A percentile compares a stretch with the other conserved stretches of the same genome.
Evolutionary conservation across 2,888 invertebrate species (phyloP).

Genomic region (Acanthosoma haemorrhoidale): DNA sequence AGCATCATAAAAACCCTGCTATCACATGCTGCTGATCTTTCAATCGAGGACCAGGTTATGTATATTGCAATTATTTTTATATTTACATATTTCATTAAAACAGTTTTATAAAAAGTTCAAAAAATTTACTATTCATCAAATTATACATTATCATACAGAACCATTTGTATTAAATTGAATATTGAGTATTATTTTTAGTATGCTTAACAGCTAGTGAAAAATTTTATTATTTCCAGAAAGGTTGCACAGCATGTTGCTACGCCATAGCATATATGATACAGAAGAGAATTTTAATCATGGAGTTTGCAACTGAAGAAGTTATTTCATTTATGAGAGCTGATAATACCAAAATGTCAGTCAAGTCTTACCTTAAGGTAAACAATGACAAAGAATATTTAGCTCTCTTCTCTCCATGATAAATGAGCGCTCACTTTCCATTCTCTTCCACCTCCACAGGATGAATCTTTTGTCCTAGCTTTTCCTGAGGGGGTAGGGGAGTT

Average conservation of each 20-base stretch:
- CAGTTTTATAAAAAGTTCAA: neutral
- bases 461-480: too few relatives aligned
- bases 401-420: neutral
- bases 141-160: neutral
- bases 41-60: conserved; percentile 44
- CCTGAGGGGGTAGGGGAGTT: too few relatives aligned
- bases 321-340: conserved; percentile 41
- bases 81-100: neutral
- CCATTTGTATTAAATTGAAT: neutral
- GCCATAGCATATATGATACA: conserved; percentile 45
- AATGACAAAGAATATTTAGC: neutral
- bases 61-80: neutral
- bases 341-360: conserved; percentile 41
- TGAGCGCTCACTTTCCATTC: too few relatives aligned
- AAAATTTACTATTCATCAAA: too few relatives aligned
- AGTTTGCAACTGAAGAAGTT: conserved; percentile 43
- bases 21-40: conserved; percentile 44
- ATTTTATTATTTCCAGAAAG: conserved; percentile 40
- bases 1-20: conserved; percentile 44
- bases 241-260: conserved; percentile 47
- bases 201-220: neutral
- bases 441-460: too few relatives aligned
- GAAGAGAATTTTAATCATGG: conserved; percentile 43
- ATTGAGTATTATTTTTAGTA: neutral
- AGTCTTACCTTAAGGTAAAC: conserved; percentile 45